These are phyloP conservation scores for Chelonia mydas DNA, from an alignment of 2,797 vertebrate species.

Conservation along the genomic window DNA sequence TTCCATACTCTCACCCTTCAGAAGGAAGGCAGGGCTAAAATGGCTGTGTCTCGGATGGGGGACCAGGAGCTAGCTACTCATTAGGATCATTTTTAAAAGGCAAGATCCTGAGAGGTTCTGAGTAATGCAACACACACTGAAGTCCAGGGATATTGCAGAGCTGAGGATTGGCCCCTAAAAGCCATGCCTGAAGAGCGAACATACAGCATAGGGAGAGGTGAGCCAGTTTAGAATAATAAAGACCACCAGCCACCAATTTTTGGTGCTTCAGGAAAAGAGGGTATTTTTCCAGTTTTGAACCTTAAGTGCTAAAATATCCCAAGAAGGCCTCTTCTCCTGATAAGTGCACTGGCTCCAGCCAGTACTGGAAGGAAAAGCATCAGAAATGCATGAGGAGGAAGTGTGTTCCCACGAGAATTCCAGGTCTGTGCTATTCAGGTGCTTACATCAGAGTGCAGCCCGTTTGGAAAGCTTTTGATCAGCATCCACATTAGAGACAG, in stretches of 20 bases:
- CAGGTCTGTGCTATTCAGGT: neutral
- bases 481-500: neutral
- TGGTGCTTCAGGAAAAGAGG: neutral
- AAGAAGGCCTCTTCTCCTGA: neutral
- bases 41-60: conserved; percentile 1
- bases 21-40: conserved; percentile 45
- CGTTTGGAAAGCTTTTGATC: neutral
- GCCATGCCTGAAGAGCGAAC: neutral
- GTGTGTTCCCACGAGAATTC: neutral
- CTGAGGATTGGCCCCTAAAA: neutral
- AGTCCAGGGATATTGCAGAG: neutral
- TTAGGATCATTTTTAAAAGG: conserved; percentile 48
- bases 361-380: conserved; percentile 14
- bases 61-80: neutral
- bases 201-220: neutral
- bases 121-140: neutral
- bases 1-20: conserved; percentile 72
- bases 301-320: neutral
- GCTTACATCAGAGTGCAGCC: neutral
- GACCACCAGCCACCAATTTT: neutral
- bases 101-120: neutral
- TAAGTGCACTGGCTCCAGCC: neutral
- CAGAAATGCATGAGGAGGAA: neutral
- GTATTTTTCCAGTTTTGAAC: neutral
- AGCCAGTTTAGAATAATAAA: neutral